Evolutionary conservation across 2,113 vertebrate genomes (phyloP).

Genomic region (Callipepla californica): DNA sequence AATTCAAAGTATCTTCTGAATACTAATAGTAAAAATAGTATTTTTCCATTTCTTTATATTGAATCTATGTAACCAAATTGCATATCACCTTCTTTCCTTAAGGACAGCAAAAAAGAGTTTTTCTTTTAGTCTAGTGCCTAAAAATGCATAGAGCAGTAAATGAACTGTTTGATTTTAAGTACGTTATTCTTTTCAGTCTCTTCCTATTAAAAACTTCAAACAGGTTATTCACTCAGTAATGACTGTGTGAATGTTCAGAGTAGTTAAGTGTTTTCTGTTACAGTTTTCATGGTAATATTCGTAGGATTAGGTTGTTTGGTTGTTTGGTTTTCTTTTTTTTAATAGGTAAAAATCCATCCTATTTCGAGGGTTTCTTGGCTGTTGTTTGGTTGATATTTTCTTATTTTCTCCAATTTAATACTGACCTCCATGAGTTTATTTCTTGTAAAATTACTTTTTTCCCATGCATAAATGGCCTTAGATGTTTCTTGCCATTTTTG

Average conservation of each 20-base stretch:
- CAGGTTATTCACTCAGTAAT: neutral
- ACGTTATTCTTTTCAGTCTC: neutral
- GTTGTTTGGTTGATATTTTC: neutral
- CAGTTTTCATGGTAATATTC: neutral
- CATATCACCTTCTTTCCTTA: neutral
- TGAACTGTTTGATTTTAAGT: neutral
- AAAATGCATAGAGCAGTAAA: neutral
- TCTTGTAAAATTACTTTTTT: neutral
- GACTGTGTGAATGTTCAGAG: neutral
- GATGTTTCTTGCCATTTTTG: neutral
- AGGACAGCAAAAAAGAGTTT: neutral
- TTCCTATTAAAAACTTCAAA: neutral
- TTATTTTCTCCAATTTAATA: neutral
- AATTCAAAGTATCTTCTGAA: neutral
- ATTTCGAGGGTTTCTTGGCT: neutral
- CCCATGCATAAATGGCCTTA: neutral
- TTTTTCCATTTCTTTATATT: neutral
- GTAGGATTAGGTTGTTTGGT: neutral
- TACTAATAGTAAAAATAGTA: neutral
- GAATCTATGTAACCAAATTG: neutral
- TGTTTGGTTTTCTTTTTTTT: neutral
- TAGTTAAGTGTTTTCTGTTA: neutral
- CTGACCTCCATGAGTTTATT: neutral
- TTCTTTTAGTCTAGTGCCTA: neutral
- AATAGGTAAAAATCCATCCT: neutral